Conservation (phyloP, 2,888 invertebrate genomes). For the Ectemnius continuus region DNA sequence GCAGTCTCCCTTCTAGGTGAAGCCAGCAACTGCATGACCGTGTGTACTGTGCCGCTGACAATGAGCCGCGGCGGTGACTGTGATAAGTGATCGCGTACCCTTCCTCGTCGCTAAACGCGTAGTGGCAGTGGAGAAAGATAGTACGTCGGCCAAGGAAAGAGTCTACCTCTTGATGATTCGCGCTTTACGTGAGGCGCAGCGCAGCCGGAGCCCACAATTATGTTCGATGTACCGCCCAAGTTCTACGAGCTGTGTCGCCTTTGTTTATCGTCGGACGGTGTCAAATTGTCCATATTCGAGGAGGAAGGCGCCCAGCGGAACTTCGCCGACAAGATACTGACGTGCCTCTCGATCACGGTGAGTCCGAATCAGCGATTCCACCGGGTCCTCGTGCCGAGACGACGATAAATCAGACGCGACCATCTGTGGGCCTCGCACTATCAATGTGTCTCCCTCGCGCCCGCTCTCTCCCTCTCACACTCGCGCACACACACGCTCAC, state of each 20-base stretch:
- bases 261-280: constrained; percentile 90
- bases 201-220: constrained; percentile 81
- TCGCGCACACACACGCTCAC: constrained; percentile 11
- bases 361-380: constrained; percentile 49
- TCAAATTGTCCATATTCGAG: constrained; percentile 87
- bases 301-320: constrained; percentile 86
- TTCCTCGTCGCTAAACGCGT: constrained; percentile 61
- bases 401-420: constrained; percentile 54
- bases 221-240: constrained; percentile 95
- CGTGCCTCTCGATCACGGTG: constrained; percentile 75
- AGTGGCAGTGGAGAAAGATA: constrained; percentile 74
- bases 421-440: constrained; percentile 54
- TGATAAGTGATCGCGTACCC: constrained; percentile 72
- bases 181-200: constrained; percentile 69
- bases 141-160: constrained; percentile 54
- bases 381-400: constrained; percentile 42
- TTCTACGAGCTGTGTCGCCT: constrained; percentile 96
- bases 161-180: constrained; percentile 71
- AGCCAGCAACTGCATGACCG: constrained; percentile 36
- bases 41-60: constrained; percentile 71
- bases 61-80: constrained; percentile 74
- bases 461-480: neutral
- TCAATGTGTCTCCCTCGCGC: constrained; percentile 32
- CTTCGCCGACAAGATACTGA: constrained; percentile 82
- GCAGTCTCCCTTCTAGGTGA: constrained; percentile 40